Conservation (phyloP, 2,888 invertebrate species). For the Hypselothyrea guttata region DNA sequence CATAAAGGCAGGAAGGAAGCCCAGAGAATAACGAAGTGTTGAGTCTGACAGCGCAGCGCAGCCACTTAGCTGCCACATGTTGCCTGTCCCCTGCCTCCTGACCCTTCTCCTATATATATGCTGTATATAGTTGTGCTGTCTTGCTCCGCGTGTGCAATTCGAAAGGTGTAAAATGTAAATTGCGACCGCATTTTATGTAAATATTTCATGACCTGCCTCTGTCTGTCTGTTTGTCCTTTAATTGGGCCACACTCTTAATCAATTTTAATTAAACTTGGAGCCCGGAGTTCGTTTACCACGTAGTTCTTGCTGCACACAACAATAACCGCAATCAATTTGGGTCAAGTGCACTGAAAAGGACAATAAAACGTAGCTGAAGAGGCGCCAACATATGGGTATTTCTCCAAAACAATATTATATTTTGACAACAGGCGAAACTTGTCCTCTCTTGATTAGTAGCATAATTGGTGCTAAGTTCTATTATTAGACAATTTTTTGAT, state of each 20-base stretch:
- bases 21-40: constrained; percentile 20
- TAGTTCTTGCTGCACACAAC: background rate
- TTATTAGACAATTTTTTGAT: no score
- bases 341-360: constrained; percentile 19
- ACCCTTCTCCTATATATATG: no score
- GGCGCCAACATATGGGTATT: no score
- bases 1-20: background rate
- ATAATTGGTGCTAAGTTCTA: no score
- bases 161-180: constrained; percentile 70
- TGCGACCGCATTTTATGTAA: constrained; percentile 54
- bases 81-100: no score
- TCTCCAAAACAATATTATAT: no score
- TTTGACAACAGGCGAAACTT: no score
- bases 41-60: constrained; percentile 19
- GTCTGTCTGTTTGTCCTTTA: constrained; percentile 26
- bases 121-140: no score
- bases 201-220: constrained; percentile 30
- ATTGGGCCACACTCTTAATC: constrained; percentile 41
- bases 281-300: background rate
- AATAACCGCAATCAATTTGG: constrained; percentile 36
- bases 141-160: constrained; percentile 37
- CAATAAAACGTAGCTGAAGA: no score
- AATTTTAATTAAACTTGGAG: constrained; percentile 26
- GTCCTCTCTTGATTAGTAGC: no score
- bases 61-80: constrained; percentile 56